Base-by-base conservation (phyloP, 2,888 invertebrate genomes). In the Polydrusus pterygomalis region DNA sequence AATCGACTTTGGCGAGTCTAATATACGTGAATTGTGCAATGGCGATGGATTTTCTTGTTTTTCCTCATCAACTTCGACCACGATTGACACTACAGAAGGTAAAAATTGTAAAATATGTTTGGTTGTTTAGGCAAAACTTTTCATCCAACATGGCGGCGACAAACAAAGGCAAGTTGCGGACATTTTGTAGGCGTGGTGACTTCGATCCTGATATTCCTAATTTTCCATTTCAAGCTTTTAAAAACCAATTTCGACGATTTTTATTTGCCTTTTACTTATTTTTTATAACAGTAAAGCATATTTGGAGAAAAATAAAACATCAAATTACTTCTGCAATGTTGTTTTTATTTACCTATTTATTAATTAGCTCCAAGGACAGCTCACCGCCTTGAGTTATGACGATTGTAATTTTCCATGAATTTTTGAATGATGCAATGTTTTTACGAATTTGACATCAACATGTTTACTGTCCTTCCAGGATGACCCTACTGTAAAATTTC, bases 141-240 rank as follows among this genome's bases (percentile, higher is more conserved):
- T 82, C 82, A 83, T 83, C 85, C 86, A 87, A 87, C 83, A 87
- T 87, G 87, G 88, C 87, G 86, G 79, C 84, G 79, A 81, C 83
- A 84, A 81, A 85, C 84, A 85, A 84, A 84, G 84, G 81, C 84
- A 82, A 81, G 79, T 79, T 79, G 84, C 84, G 80, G 87, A 86
- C 87, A 87, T 88, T 87, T 87, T 87, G 87, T 87, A 86, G 87
- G 88, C 87, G 88, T 87, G 87, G 86, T 85, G 79, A 77, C 78
- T 78, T 77, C 75, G 74, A 80, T 79, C 78, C 71, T 72, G 63
- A 78, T 77, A 71, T 78, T 78, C 72, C 34, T 77, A 79, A 81
- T 81, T 78, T 75, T 47, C 64, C 68, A 71, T 71, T 77, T 65
- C 78, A 75, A 64, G 18, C 25, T n/a, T 65, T 68, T 30, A 34